Base-by-base conservation (phyloP, 1,140 invertebrate species). In the Acyrthosiphon pisum region DNA sequence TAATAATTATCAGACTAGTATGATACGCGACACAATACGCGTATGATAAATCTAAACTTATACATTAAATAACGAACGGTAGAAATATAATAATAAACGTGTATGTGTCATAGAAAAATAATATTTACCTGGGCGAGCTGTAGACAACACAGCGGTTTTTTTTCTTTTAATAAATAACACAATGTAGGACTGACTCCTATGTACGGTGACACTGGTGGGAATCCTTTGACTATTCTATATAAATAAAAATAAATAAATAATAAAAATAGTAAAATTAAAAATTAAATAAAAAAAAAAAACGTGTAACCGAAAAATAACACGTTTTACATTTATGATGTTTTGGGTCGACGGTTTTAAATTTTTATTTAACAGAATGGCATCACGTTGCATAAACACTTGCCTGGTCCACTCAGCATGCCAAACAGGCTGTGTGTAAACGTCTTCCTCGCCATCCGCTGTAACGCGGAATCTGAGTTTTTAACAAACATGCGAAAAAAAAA, bases 101-200 rank as follows among this genome's bases (percentile, higher is more conserved):
- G 56, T 14, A 6, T 76, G 6, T 81, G n/a, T 83, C 18, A 37
- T 37, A 37, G 7, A 37, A 83, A 83, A n/a, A 68, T 30, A 44
- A 46, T 86, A 44, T 95, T 95, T 96, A 98, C 98, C 96, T 99
- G 97, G 90, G 98, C 98, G 93, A 99, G 96, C 95, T 99, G 98
- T 94, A 99, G 96, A 95, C 99, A 99, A 95, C 99, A 99, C 3
- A 99, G 96, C 11, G 98, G 97, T 95, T 99, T 98, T 95, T 99
- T 99, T 95, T 99, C 98, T 95, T 99, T 98, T 94, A 99, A 96
- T 94, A 99, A 96, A 95, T 99, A 99, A 95, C 99, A 99, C 26
- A 99, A 96, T 2, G 98, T 99, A 6, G 98, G 98, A 95, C 98
- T 99, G 3, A 99, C 99, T 93, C 99, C 99, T 94, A 99, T 99